Evolutionary conservation across 2,797 vertebrate species (phyloP), one percentile per base, ranked within the genome.

Genomic region (Tangara arthus): DNA sequence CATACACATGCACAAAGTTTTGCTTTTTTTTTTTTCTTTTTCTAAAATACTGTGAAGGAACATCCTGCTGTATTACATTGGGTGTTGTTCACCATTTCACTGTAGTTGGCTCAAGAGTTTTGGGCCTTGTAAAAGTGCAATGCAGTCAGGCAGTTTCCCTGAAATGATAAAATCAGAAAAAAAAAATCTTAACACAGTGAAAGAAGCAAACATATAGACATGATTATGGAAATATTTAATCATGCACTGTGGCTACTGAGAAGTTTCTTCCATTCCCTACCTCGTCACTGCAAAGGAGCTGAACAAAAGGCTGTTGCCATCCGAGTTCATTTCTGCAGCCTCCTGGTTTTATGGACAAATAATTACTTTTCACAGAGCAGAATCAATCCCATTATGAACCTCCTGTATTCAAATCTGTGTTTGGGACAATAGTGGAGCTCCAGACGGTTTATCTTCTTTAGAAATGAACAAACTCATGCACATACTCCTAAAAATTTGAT

Each of bases 261-360:
- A 94, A 91, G 75, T 87, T 95, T 91, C 92, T 96, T 90, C 91
- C 64, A 82, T 94, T 93, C 46, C 42, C 83, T 91, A 75, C 87
- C 82, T 94, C 73, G 83, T 85, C 47, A 24, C 26, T 59, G 77
- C 65, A 82, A 80, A 85, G 80, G 42, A 89, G 59, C 59, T 65
- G 86, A 94, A 97, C 97, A 98, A 98, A 98, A 96, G 77, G 82
- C 80, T 89, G 55, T 79, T 82, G 90, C 69, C 83, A 87, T 85
- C 88, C 0, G 53, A 95, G 83, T 95, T 91, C 49, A 86, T 94
- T 89, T 82, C 92, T 93, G 90, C 41, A 63, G 84, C 79, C 79
- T 94, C 64, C 90, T 56, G 83, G 90, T 86, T 96, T 97, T 95
- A 94, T 69, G 93, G 94, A 91, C 92, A 97, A 96, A 97, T 96